Evolutionary conservation across 2,113 vertebrate species (phyloP).

Genomic region (Podilymbus podiceps): DNA sequence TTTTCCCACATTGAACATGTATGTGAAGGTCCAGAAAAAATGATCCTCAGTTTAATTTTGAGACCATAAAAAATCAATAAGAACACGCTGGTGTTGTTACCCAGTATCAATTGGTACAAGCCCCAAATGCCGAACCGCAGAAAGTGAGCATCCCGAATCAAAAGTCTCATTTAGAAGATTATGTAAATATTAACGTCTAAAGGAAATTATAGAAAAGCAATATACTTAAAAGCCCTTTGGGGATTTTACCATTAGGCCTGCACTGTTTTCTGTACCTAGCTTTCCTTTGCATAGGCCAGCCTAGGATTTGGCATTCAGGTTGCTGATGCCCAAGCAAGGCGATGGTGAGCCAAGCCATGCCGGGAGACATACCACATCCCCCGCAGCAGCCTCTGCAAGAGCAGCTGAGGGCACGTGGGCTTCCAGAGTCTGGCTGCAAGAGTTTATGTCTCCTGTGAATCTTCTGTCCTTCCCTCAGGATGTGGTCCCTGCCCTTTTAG

Average conservation of each 20-base stretch:
- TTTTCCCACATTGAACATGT: neutral
- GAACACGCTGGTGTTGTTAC: accelerated
- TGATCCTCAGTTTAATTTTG: neutral
- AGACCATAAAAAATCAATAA: neutral
- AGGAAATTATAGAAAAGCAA: neutral
- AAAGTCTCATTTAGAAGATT: neutral
- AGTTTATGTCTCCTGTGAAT: neutral
- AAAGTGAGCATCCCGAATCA: neutral
- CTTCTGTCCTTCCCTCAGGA: neutral
- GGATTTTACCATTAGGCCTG: neutral
- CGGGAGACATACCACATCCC: neutral
- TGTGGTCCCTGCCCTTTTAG: neutral
- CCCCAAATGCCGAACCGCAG: neutral
- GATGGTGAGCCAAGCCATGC: neutral
- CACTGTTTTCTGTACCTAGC: neutral
- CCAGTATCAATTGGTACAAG: neutral
- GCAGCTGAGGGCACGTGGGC: accelerated
- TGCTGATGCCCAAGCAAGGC: neutral
- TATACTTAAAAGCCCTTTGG: neutral
- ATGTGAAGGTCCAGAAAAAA: neutral
- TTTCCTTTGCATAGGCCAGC: neutral
- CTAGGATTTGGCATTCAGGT: neutral
- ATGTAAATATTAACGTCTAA: neutral
- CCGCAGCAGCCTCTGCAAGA: neutral
- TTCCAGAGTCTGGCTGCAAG: neutral